Evolutionary conservation across 2,888 invertebrate species (phyloP).

Genomic region (Hyposoter dolosus): DNA sequence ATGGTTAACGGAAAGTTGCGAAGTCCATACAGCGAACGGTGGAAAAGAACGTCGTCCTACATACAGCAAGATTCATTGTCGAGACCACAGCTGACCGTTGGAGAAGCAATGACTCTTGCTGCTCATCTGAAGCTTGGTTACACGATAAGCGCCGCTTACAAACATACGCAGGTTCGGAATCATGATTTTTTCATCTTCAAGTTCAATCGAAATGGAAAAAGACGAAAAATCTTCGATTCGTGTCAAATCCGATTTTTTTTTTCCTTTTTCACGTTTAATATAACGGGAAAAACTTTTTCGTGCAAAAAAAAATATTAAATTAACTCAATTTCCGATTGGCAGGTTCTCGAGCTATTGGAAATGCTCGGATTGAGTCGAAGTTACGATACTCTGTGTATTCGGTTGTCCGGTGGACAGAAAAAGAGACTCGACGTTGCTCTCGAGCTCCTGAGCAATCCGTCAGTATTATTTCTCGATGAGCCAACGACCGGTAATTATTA

Average conservation of each 20-base stretch:
- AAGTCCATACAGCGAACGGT: constrained; percentile 87
- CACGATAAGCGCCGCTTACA: constrained; percentile 88
- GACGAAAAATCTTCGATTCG: too few species aligned
- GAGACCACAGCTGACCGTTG: constrained; percentile 90
- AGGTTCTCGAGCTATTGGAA: constrained; percentile 92
- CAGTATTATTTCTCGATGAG: constrained; percentile 94
- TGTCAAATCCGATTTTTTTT: too few species aligned
- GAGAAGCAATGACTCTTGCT: constrained; percentile 93
- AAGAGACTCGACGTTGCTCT: constrained; percentile 93
- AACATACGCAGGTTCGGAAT: constrained; percentile 88
- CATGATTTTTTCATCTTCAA: not conserved
- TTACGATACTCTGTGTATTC: constrained; percentile 89
- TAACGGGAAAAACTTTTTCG: too few species aligned
- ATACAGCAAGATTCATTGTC: constrained; percentile 94
- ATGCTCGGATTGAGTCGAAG: constrained; percentile 90
- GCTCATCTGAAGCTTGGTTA: constrained; percentile 93
- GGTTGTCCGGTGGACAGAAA: constrained; percentile 94
- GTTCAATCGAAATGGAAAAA: not conserved
- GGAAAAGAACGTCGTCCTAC: constrained; percentile 92
- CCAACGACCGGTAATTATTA: constrained; percentile 89
- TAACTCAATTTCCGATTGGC: constrained; percentile 44
- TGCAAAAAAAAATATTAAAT: not conserved
- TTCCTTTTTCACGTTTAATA: too few species aligned
- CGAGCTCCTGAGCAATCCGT: constrained; percentile 94
- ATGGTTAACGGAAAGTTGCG: constrained; percentile 89